These are phyloP conservation scores for Cheiracanthium punctorium DNA, from an alignment of 2,888 invertebrate genomes.

Conservation along the genomic window DNA sequence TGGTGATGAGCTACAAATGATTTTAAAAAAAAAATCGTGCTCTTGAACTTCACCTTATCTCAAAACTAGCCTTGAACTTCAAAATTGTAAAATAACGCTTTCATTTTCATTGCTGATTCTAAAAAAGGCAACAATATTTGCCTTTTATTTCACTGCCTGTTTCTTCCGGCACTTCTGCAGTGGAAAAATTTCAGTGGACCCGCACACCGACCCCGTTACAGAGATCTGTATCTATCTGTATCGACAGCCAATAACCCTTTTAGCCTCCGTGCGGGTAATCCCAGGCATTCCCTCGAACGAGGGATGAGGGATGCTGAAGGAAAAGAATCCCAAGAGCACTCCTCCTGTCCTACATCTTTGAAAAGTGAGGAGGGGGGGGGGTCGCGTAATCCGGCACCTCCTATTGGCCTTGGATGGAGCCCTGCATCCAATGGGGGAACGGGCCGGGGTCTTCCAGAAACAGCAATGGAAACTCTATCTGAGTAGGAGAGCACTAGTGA, in stretches of 20 bases:
- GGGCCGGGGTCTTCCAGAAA: constrained; percentile 51
- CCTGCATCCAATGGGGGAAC: constrained; percentile 30
- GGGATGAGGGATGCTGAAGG: neutral
- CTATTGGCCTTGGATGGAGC: constrained; percentile 47
- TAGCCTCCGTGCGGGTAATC: neutral
- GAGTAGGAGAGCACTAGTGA: constrained; percentile 16
- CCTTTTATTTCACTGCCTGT: too few relatives aligned
- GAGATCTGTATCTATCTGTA: neutral
- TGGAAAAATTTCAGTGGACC: too few relatives aligned
- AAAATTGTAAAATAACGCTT: too few relatives aligned
- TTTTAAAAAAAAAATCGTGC: too few relatives aligned
- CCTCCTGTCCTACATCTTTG: constrained; percentile 35
- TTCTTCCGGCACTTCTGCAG: too few relatives aligned
- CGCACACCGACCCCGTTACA: too few relatives aligned
- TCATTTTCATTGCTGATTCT: too few relatives aligned
- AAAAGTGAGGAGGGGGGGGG: constrained; percentile 33
- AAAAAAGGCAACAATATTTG: too few relatives aligned
- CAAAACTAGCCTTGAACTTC: too few relatives aligned
- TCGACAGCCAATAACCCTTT: neutral
- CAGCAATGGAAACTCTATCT: constrained; percentile 69
- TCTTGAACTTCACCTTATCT: too few relatives aligned
- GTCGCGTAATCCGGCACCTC: constrained; percentile 24
- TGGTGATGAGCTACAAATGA: too few relatives aligned
- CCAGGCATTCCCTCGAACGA: too few relatives aligned
- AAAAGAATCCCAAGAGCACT: constrained; percentile 46